These are phyloP conservation scores for Cheiracanthium punctorium DNA, from an alignment of 2,888 invertebrate genomes.

Conservation along the genomic window DNA sequence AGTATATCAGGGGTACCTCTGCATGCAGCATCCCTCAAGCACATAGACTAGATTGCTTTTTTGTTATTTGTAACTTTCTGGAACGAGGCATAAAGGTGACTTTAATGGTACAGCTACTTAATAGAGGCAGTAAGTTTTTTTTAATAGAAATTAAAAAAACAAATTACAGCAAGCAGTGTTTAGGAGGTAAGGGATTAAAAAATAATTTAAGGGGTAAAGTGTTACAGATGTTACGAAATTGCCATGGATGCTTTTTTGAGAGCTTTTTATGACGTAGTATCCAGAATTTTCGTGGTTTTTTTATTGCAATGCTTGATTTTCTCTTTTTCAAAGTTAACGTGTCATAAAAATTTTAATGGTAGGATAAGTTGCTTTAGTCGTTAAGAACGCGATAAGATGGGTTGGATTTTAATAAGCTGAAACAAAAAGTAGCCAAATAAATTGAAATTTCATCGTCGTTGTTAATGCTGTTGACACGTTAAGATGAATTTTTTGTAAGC, in stretches of 20 bases:
- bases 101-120: slow-evolving; percentile 27
- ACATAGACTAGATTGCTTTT: slow-evolving; percentile 6
- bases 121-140: slow-evolving; percentile 2
- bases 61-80: slow-evolving; percentile 54
- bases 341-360: slow-evolving; percentile 22
- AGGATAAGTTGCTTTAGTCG: neutral
- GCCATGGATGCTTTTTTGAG: neutral
- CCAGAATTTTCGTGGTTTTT: neutral
- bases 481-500: no score
- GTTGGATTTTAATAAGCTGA: neutral
- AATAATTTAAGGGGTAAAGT: slow-evolving; percentile 15
- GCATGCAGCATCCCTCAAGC: neutral
- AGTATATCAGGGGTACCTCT: neutral
- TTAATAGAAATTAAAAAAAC: no score
- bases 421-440: neutral
- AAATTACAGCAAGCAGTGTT: slow-evolving; percentile 32
- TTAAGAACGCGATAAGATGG: neutral
- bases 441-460: neutral
- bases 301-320: no score
- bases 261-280: slow-evolving; percentile 28
- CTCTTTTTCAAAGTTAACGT: neutral
- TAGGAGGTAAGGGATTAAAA: slow-evolving; percentile 42
- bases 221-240: slow-evolving; percentile 13
- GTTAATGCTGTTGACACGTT: no score
- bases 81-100: slow-evolving; percentile 30